These are phyloP conservation scores for Oscheius sp. DNA, from an alignment of 2,888 invertebrate species.

Conservation along the genomic window DNA sequence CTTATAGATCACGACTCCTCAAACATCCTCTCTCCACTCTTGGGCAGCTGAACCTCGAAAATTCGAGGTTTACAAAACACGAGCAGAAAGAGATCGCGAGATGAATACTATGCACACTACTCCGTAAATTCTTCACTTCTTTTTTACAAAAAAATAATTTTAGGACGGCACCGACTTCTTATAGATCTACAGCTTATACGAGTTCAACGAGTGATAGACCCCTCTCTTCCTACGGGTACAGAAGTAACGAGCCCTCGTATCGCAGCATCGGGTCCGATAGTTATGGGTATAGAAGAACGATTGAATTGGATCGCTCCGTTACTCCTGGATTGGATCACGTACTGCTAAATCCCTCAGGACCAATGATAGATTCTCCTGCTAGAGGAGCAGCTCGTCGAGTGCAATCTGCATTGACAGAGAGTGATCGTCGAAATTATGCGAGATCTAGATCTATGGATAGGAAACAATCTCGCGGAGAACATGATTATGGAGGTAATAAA, in stretches of 20 bases:
- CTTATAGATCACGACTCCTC: conserved; percentile 1
- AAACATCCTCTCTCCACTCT: conserved; percentile 42
- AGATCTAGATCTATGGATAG: conserved; percentile 55
- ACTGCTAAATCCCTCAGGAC: neutral
- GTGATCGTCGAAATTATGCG: conserved; percentile 46
- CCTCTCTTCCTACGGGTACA: conserved; percentile 33
- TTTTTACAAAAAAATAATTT: neutral
- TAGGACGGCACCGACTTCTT: conserved; percentile 43
- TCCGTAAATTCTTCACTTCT: neutral
- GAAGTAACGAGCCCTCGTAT: conserved; percentile 5
- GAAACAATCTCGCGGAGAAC: conserved; percentile 41
- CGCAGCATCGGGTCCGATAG: neutral
- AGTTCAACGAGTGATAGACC: conserved; percentile 44
- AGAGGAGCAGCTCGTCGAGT: conserved; percentile 48
- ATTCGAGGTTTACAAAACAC: conserved; percentile 68
- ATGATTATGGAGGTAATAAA: conserved; percentile 32
- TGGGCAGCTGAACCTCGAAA: conserved; percentile 60
- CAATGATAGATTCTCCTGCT: conserved; percentile 19
- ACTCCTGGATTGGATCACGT: conserved; percentile 18
- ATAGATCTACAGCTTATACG: conserved; percentile 44
- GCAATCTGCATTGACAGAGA: conserved; percentile 51
- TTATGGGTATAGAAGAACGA: conserved; percentile 32
- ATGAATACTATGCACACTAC: conserved; percentile 49
- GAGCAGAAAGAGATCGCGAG: conserved; percentile 67
- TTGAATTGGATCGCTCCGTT: conserved; percentile 18